Evolutionary conservation across 1,140 invertebrate species (phyloP).

Genomic region (Papilio glaucus): DNA sequence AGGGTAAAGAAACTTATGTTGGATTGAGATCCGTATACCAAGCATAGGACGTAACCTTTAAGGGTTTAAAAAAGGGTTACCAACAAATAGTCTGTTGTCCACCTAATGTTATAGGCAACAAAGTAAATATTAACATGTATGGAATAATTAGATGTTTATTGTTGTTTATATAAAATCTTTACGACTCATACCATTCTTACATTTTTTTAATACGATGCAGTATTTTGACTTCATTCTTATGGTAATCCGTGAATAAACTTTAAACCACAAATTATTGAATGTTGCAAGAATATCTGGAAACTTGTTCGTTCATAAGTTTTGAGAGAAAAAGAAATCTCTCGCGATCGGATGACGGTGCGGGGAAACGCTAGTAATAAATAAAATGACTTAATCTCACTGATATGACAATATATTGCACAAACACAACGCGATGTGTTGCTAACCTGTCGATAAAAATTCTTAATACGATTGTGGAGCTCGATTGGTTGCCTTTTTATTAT

Average conservation of each 20-base stretch:
- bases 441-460: slow-evolving; percentile 37
- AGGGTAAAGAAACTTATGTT: too few species aligned
- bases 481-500: slow-evolving; percentile 43
- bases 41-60: too few species aligned
- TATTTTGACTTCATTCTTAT: slow-evolving; percentile 13
- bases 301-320: slow-evolving; percentile 9
- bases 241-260: not conserved
- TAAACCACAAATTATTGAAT: slow-evolving; percentile 3
- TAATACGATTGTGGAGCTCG: slow-evolving; percentile 25
- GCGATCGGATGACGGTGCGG: slow-evolving; percentile 14
- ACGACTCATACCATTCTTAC: not conserved
- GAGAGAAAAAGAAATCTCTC: slow-evolving; percentile 30
- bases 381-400: slow-evolving; percentile 38
- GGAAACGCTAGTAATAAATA: slow-evolving; percentile 36
- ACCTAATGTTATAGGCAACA: too few species aligned
- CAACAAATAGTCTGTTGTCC: too few species aligned
- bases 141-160: too few species aligned
- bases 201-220: not conserved
- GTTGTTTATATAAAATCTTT: too few species aligned
- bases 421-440: slow-evolving; percentile 36
- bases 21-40: too few species aligned
- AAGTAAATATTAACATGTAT: too few species aligned
- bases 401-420: slow-evolving; percentile 37
- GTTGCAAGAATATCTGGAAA: not conserved
- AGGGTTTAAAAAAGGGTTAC: too few species aligned